These are phyloP conservation scores for Myiagra hebetior DNA, from an alignment of 2,113 vertebrate species.

Conservation along the genomic window DNA sequence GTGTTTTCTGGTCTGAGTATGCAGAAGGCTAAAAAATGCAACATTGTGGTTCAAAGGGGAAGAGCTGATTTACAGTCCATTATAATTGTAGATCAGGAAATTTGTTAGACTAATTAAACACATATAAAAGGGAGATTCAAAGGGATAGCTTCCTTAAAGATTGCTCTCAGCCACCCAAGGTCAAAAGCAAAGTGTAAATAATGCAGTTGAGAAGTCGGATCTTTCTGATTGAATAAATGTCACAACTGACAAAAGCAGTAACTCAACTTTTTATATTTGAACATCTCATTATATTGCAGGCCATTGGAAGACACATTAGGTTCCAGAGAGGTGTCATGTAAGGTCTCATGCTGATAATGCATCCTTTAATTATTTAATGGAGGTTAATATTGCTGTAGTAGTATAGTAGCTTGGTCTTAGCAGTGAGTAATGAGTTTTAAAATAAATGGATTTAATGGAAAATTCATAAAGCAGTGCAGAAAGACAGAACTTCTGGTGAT, in stretches of 20 bases:
- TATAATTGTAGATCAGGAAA: constrained; percentile 53
- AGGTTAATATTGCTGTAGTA: constrained; percentile 58
- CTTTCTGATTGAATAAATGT: constrained; percentile 58
- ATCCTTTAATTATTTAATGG: constrained; percentile 70
- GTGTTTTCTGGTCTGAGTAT: neutral
- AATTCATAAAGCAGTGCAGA: constrained; percentile 36
- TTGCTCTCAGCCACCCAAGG: constrained; percentile 42
- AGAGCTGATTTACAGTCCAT: constrained; percentile 49
- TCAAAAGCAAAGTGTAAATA: constrained; percentile 65
- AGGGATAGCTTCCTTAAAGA: constrained; percentile 59
- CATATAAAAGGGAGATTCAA: constrained; percentile 56
- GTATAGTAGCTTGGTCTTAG: neutral
- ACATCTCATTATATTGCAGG: constrained; percentile 64
- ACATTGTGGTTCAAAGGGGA: neutral
- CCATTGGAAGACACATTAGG: constrained; percentile 61
- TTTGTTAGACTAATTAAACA: constrained; percentile 64
- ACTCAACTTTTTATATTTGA: constrained; percentile 64
- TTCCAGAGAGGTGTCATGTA: constrained; percentile 62
- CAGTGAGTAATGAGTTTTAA: constrained; percentile 28
- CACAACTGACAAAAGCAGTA: constrained; percentile 34
- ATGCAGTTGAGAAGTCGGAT: constrained; percentile 6
- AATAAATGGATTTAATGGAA: constrained; percentile 11
- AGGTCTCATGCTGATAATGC: constrained; percentile 62
- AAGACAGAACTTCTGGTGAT: neutral
- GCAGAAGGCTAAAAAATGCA: neutral